Evolutionary conservation across 2,797 vertebrate species (phyloP), one percentile per base, ranked within the genome.

Genomic region (Eulemur albifrons): DNA sequence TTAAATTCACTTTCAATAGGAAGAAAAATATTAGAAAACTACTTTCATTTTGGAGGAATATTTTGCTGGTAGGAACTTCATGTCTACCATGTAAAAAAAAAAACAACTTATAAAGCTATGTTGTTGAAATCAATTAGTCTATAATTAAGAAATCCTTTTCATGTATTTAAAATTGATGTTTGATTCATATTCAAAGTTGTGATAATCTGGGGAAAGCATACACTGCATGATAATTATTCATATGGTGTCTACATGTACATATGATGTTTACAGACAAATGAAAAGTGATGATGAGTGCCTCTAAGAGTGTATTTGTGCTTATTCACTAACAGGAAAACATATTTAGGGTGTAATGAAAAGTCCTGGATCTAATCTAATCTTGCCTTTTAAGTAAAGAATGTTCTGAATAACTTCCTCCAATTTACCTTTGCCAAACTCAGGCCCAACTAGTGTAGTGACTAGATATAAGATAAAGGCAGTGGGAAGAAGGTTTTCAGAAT

Each of bases 61-160:
- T 83, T 97, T 43, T 89, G 38, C 95, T 96, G 52, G 73, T 79
- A 80, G 54, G 65, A 81, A 35, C n/a, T 94, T 96, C 40, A 67
- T 73, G 54, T 95, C 72, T 96, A 61, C 93, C n/a, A 80, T 85
- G 30, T 35, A 59, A 77, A 90, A 89, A 25, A 7, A n/a, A 95
- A 97, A 92, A 81, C 21, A 83, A 63, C 72, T 85, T 85, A 57
- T 23, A 59, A 30, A 93, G 84, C 75, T 97, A 75, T 69, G 25
- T 76, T 80, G 2, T 38, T 38, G 27, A 76, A 97, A 94, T 96
- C 90, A 96, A 8, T 23, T 80, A 95, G 57, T 69, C 95, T 88
- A 35, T 93, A 93, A 84, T 84, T 96, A 97, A 93, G 97, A 48
- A 97, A 54, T 14, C 11, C 40, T n/a, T 97, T 97, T 90, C 93